Evolutionary conservation across 2,888 invertebrate species (phyloP).

Genomic region (Apotomis turbidana): DNA sequence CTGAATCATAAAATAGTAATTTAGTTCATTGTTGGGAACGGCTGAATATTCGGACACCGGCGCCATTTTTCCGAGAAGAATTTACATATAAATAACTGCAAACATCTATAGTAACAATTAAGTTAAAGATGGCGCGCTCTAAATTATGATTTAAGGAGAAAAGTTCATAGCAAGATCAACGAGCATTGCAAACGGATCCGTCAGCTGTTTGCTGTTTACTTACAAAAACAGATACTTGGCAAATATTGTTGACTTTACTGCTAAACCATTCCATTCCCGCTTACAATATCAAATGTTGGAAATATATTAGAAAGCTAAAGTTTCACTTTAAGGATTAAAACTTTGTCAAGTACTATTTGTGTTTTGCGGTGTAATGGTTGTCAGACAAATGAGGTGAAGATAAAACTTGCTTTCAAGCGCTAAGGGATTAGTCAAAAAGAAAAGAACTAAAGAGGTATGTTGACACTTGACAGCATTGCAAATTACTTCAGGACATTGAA

Average conservation of each 20-base stretch:
- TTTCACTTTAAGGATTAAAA: background rate
- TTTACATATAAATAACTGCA: slow-evolving; percentile 59
- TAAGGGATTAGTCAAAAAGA: too few relatives aligned
- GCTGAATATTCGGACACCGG: slow-evolving; percentile 68
- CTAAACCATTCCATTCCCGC: background rate
- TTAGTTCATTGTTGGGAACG: slow-evolving; percentile 72
- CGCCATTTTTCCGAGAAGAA: slow-evolving; percentile 58
- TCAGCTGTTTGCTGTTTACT: slow-evolving; percentile 36
- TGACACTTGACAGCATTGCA: too few relatives aligned
- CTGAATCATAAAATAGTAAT: slow-evolving; percentile 76
- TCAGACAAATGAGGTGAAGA: background rate
- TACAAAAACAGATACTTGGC: slow-evolving; percentile 27
- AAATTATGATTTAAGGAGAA: slow-evolving; percentile 25
- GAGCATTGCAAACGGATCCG: slow-evolving; percentile 26
- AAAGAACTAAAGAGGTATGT: too few relatives aligned
- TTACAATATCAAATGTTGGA: slow-evolving; percentile 16
- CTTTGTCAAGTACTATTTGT: background rate
- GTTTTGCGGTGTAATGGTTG: slow-evolving; percentile 43
- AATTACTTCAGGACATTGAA: too few relatives aligned
- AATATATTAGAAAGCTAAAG: slow-evolving; percentile 3
- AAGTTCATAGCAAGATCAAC: slow-evolving; percentile 41
- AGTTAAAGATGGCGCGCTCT: background rate
- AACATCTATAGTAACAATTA: slow-evolving; percentile 4
- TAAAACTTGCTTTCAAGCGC: too few relatives aligned
- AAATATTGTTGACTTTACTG: slow-evolving; percentile 23